Percentiles rank a stretch among this genome's conserved stretches.
Conservation (phyloP, 1,140 invertebrate species). For the honey bee (Apis mellifera) region Amel_HAv3.1 CM009946.2:5375001-5375500, state of each 20-base stretch:
- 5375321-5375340: background rate
- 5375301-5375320: background rate
- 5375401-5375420: too few relatives aligned
- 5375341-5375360: too few relatives aligned
- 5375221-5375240: constrained; percentile 19
- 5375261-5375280: background rate
- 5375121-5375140: constrained; percentile 29
- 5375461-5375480: too few relatives aligned
- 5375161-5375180: constrained; percentile 42
- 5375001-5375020: background rate
- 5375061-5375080: too few relatives aligned
- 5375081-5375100: constrained; percentile 11
- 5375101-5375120: constrained; percentile 34
- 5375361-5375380: too few relatives aligned
- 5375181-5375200: constrained; percentile 33
- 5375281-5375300: background rate
- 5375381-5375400: too few relatives aligned
- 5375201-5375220: constrained; percentile 42
- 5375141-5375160: constrained; percentile 25
- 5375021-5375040: background rate
- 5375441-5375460: too few relatives aligned
- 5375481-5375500: too few relatives aligned
- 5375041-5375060: background rate
- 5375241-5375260: background rate
- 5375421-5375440: too few relatives aligned